These are phyloP conservation scores for Anarsia innoxiella DNA, from an alignment of 2,888 invertebrate genomes.

Conservation along the genomic window DNA sequence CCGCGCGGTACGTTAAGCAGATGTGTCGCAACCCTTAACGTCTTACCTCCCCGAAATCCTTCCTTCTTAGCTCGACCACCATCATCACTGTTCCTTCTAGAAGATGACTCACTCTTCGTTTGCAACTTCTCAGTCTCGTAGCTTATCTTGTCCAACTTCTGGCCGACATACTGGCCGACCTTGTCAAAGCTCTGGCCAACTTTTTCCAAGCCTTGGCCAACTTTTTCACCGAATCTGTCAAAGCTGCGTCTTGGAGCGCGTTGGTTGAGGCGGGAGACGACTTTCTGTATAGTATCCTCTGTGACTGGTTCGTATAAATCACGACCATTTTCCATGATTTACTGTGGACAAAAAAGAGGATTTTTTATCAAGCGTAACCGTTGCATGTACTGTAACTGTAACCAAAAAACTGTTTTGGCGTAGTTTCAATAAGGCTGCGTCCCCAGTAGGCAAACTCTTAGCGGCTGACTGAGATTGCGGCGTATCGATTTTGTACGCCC, in stretches of 20 bases:
- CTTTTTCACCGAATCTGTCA: slow-evolving; percentile 19
- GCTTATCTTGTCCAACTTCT: slow-evolving; percentile 43
- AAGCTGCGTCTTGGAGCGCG: slow-evolving; percentile 31
- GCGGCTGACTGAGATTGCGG: too few species aligned
- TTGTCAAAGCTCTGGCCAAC: slow-evolving; percentile 5
- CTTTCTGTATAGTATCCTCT: slow-evolving; percentile 35
- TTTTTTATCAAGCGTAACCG: too few species aligned
- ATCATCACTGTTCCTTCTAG: slow-evolving; percentile 61
- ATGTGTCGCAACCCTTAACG: too few species aligned
- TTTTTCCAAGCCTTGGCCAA: slow-evolving; percentile 9
- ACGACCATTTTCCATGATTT: slow-evolving; percentile 48
- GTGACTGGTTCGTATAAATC: slow-evolving; percentile 23
- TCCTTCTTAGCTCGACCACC: slow-evolving; percentile 42
- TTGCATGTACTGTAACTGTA: too few species aligned
- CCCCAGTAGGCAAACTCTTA: too few species aligned
- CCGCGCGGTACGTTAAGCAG: too few species aligned
- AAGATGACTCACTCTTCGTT: slow-evolving; percentile 51
- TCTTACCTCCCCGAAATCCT: slow-evolving; percentile 41
- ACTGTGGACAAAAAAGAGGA: slow-evolving; percentile 3
- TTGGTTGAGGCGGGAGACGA: slow-evolving; percentile 27
- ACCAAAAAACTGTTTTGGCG: too few species aligned
- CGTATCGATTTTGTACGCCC: too few species aligned
- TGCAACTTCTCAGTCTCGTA: slow-evolving; percentile 53
- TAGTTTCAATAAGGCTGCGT: too few species aligned
- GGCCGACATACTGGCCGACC: slow-evolving; percentile 27